Conservation (phyloP, 1,140 invertebrate genomes). For the Sitophilus oryzae region DNA sequence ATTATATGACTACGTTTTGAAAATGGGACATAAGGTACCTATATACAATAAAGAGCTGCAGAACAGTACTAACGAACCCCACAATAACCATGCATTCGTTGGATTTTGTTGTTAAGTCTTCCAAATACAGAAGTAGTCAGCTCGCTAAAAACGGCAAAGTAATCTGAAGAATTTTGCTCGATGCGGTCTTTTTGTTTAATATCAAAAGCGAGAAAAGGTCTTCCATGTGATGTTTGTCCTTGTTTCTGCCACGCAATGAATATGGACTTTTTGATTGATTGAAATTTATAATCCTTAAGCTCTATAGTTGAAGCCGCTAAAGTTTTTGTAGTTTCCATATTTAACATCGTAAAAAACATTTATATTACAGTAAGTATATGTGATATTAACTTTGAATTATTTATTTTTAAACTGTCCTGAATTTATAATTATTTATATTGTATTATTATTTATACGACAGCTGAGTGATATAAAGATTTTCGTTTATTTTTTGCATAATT, state of each 20-base stretch:
- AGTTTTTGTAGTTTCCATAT: conserved; percentile 1
- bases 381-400: no score
- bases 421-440: no score
- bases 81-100: conserved; percentile 17
- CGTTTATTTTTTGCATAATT: no score
- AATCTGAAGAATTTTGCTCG: conserved; percentile 29
- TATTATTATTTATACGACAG: no score
- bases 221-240: conserved; percentile 5
- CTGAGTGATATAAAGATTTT: no score
- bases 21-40: no score
- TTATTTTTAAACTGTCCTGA: no score
- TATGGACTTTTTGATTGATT: conserved; percentile 13
- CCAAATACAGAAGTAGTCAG: conserved; percentile 34
- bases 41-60: no score
- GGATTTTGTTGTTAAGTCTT: conserved; percentile 28
- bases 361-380: no score
- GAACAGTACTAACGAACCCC: no score
- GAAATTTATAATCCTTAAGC: not conserved
- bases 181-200: conserved; percentile 18
- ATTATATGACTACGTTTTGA: no score
- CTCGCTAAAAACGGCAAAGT: conserved; percentile 24
- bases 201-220: conserved; percentile 25
- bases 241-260: conserved; percentile 11
- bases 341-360: no score
- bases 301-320: not conserved